Evolutionary conservation across 2,113 vertebrate genomes (phyloP).

Genomic region (Syrmaticus mikado): DNA sequence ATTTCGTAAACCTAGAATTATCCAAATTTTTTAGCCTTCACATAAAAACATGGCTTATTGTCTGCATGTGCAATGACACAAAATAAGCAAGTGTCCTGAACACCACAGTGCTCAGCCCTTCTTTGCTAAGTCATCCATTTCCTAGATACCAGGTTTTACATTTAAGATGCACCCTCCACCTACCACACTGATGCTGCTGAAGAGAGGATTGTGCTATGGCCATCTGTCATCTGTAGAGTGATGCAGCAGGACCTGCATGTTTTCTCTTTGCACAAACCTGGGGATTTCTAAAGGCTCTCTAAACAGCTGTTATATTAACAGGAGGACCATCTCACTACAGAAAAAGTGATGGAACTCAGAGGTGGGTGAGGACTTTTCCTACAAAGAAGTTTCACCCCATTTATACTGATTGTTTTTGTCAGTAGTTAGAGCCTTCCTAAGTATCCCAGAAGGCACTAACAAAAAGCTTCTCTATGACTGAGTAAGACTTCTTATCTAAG

Average conservation of each 20-base stretch:
- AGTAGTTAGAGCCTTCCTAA: neutral
- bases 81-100: neutral
- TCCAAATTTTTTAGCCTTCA: neutral
- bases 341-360: neutral
- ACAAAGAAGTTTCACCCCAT: neutral
- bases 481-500: neutral
- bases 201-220: neutral
- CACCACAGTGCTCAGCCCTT: neutral
- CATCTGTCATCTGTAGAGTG: neutral
- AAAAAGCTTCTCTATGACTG: neutral
- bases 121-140: neutral
- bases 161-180: neutral
- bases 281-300: neutral
- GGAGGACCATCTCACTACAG: neutral
- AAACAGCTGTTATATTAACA: neutral
- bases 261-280: accelerated
- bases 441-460: neutral
- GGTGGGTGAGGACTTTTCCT: neutral
- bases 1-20: neutral
- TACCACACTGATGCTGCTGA: neutral
- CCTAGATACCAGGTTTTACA: neutral
- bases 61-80: neutral
- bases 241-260: accelerated
- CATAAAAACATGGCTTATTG: neutral
- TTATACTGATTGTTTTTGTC: neutral